phyloP scores from a whole-genome alignment of 2,797 vertebrate genomes.

The Tiaroga cobitis region DNA sequence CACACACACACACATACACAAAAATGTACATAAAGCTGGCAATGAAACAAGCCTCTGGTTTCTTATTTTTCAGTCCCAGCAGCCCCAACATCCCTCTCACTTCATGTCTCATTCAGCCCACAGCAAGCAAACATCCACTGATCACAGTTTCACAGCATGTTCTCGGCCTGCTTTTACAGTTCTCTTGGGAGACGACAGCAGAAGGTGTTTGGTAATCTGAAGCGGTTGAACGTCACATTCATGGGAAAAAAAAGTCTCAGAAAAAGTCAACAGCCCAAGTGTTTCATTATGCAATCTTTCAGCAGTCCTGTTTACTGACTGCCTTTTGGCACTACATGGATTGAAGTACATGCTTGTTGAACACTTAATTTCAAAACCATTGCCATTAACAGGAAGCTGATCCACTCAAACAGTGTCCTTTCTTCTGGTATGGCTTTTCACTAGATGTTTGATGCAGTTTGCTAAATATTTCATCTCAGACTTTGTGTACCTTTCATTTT shows the following conservation, averaged over 20 bases:
- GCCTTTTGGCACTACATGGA: neutral
- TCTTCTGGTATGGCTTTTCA: neutral
- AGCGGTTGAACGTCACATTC: constrained; percentile 5
- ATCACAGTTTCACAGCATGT: constrained; percentile 42
- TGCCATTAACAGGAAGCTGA: constrained; percentile 1
- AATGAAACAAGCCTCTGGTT: neutral
- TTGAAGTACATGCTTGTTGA: neutral
- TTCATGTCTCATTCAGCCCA: neutral
- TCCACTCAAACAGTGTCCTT: neutral
- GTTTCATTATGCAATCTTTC: constrained; percentile 22
- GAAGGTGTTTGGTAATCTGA: constrained; percentile 36
- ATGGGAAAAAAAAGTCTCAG: neutral
- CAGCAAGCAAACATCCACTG: constrained; percentile 8
- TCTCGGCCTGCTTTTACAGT: constrained; percentile 21
- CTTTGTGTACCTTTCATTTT: neutral
- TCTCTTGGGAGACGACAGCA: constrained; percentile 26
- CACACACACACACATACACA: neutral
- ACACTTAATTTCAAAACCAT: constrained; percentile 9
- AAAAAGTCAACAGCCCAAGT: constrained; percentile 9
- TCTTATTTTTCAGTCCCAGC: constrained; percentile 6
- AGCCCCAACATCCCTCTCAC: neutral
- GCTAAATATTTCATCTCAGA: neutral
- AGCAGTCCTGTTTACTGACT: constrained; percentile 5
- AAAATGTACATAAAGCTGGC: neutral
- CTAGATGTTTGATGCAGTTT: neutral